A percentile compares a stretch with the other conserved stretches of the same genome.
phyloP scores from a whole-genome alignment of 2,113 vertebrate genomes.

The Malurus cyaneus region DNA sequence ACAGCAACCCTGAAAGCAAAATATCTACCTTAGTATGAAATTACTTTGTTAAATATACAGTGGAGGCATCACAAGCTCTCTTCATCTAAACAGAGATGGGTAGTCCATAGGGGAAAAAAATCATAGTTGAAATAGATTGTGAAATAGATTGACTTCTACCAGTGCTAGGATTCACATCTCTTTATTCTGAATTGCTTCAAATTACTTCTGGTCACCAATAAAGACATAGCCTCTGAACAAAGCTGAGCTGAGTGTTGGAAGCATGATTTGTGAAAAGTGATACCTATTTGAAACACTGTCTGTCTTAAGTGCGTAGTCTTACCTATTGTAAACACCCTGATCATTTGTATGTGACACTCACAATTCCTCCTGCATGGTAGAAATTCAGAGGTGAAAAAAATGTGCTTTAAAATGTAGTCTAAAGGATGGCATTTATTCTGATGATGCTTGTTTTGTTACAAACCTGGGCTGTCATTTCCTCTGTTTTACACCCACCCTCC shows the following conservation, averaged over 20 bases:
- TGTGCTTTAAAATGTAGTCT: background rate
- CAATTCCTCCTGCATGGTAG: background rate
- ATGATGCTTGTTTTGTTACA: background rate
- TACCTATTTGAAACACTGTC: background rate
- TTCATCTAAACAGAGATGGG: background rate
- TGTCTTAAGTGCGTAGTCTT: background rate
- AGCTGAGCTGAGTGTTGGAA: background rate
- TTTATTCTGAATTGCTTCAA: background rate
- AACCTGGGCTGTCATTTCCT: background rate
- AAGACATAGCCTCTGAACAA: background rate
- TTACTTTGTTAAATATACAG: background rate
- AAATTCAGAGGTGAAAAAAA: background rate
- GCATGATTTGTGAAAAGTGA: background rate
- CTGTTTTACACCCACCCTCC: background rate
- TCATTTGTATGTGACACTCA: background rate
- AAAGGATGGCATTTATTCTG: background rate
- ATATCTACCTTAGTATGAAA: background rate
- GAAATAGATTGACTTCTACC: background rate
- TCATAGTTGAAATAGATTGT: background rate
- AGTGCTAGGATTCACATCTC: background rate
- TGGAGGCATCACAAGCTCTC: background rate
- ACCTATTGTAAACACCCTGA: background rate
- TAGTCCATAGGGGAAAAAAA: background rate
- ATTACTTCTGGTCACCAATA: background rate
- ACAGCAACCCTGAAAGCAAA: background rate